phyloP scores from a whole-genome alignment of 2,797 vertebrate genomes.

The Lutjanus argentimaculatus region DNA sequence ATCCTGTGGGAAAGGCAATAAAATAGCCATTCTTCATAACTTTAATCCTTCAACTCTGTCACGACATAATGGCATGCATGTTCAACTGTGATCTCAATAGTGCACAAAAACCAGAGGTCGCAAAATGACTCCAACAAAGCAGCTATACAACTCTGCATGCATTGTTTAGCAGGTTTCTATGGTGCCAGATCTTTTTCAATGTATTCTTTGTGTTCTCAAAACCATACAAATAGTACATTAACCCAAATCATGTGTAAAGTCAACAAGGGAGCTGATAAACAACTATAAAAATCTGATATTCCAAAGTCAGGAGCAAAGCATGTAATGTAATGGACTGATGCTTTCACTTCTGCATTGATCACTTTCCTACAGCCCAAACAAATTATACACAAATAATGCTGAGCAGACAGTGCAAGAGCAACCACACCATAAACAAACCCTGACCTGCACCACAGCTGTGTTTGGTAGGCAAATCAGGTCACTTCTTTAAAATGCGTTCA shows the following conservation, averaged over 20 bases:
- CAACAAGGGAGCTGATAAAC: background rate
- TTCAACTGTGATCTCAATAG: conserved; percentile 2
- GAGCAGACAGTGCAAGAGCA: background rate
- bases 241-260: background rate
- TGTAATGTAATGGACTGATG: background rate
- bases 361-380: background rate
- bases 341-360: too few relatives aligned
- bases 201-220: conserved; percentile 10
- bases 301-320: background rate
- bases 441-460: background rate
- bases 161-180: conserved; percentile 31
- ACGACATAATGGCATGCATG: background rate
- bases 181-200: conserved; percentile 20
- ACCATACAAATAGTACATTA: background rate
- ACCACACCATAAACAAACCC: background rate
- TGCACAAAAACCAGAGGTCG: conserved; percentile 18
- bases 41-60: background rate
- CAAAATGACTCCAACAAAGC: conserved; percentile 20
- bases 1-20: conserved; percentile 55
- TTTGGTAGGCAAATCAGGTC: conserved; percentile 19
- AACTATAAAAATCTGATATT: conserved; percentile 2
- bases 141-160: conserved; percentile 14
- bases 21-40: conserved; percentile 19
- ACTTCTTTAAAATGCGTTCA: conserved; percentile 1
- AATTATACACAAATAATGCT: conserved; percentile 21